phyloP scores from a whole-genome alignment of 2,797 vertebrate species.

The Calcarius lapponicus region DNA sequence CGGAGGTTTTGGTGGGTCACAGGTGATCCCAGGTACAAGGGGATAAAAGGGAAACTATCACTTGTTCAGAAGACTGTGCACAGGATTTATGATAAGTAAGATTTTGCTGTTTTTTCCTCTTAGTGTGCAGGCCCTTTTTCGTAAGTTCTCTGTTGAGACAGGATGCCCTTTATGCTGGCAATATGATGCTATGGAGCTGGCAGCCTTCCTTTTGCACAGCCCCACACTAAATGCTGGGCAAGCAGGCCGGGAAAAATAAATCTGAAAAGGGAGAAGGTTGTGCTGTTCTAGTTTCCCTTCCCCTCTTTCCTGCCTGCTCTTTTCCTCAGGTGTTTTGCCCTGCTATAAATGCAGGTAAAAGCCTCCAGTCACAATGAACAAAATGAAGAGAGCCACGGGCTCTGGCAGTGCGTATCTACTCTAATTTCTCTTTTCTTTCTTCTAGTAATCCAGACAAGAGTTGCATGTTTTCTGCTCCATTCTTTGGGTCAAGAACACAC shows the following conservation, averaged over 20 bases:
- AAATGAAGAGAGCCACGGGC: background rate
- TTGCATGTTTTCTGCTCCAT: background rate
- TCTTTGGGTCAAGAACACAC: constrained; percentile 25
- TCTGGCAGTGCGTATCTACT: background rate
- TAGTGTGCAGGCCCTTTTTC: background rate
- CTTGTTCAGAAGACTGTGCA: background rate
- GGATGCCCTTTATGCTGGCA: background rate
- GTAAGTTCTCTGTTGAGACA: background rate
- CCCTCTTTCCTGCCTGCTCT: background rate
- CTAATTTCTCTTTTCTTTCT: background rate
- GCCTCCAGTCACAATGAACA: background rate
- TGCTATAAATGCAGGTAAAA: background rate
- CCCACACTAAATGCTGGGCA: background rate
- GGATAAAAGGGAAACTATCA: background rate
- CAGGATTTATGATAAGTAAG: background rate
- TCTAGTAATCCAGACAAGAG: background rate
- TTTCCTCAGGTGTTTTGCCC: background rate
- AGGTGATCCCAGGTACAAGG: background rate
- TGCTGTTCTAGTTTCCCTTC: background rate
- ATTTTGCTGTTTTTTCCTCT: background rate
- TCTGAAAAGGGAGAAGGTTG: background rate
- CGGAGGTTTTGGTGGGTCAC: background rate
- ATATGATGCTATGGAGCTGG: background rate
- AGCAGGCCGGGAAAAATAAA: background rate
- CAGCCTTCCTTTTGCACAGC: background rate